Conservation (phyloP, 2,113 vertebrate species). For the Ceuthmochares aereus region DNA sequence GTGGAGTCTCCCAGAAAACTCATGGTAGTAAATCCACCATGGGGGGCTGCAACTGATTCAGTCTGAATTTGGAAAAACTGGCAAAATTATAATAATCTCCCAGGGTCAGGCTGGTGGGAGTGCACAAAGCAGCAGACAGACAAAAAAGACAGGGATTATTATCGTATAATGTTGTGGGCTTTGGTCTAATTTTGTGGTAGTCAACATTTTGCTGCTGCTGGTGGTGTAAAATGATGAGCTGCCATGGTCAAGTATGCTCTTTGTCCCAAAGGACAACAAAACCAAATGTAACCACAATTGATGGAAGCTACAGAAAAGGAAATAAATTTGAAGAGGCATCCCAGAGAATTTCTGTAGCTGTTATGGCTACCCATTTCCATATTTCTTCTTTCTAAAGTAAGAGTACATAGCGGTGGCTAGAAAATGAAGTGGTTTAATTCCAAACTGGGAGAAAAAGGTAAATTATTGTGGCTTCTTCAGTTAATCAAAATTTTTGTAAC, state of each 20-base stretch:
- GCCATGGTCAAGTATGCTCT: not conserved
- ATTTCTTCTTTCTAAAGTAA: not conserved
- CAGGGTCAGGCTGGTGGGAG: not conserved
- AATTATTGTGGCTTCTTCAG: not conserved
- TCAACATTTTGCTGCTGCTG: not conserved
- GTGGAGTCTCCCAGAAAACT: not conserved
- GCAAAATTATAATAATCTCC: not conserved
- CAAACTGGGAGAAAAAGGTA: not conserved
- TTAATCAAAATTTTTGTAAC: not conserved
- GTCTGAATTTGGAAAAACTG: not conserved
- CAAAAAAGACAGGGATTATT: not conserved
- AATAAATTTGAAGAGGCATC: not conserved
- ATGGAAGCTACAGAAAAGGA: not conserved
- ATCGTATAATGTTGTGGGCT: not conserved
- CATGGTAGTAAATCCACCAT: rapidly evolving
- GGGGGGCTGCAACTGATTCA: rapidly evolving
- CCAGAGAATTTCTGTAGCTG: not conserved
- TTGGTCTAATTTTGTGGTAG: not conserved
- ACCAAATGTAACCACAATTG: not conserved
- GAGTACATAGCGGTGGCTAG: not conserved
- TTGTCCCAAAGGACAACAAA: not conserved
- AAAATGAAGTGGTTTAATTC: not conserved
- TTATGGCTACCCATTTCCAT: not conserved
- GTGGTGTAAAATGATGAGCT: not conserved
- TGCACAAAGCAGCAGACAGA: not conserved